Evolutionary conservation across 2,113 vertebrate genomes (phyloP), one percentile per base, ranked within the genome.

Genomic region (Agelaius phoeniceus): DNA sequence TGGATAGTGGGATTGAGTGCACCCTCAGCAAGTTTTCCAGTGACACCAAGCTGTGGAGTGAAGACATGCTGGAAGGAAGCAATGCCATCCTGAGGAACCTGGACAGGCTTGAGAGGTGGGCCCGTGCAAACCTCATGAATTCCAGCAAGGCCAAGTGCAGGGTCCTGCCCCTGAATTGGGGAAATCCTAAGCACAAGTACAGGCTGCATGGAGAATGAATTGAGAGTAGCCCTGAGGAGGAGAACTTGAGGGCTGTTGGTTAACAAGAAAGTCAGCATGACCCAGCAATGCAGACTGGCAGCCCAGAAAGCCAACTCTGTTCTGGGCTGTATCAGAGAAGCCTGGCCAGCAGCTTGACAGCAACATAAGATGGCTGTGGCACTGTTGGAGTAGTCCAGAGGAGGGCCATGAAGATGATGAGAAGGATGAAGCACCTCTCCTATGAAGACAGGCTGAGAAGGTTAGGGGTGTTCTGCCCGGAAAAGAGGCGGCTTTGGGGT

Each of bases 51-150:
- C 21, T 52, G 11, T 37, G 61, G 55, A 37, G 10, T 46, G 48
- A 5, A 5, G 48, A 73, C 17, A 22, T 0, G 0, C 22, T 58
- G n/a, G 44, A 80, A 20, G 19, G 23, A 75, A 48, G 39, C 12
- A 23, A 15, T n/a, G 30, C 17, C 26, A 27, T 20, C 31, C 31
- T 59, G 55, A n/a, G 8, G 23, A 30, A 27, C 12, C 3, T 37
- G 65, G 23, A 54, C 55, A 88, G n/a, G 43, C n/a, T 78, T 48
- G 55, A 84, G 61, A 54, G 11, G 12, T 54, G 17, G 8, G 3
- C 13, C 44, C 4, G 0, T 52, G 39, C 13, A 13, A 76, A 65
- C 7, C 11, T 43, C 16, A 20, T 57, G 39, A 48, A 71, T 8
- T 48, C 65, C 55, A 39, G 33, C 33, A 74, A 68, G 15, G 49